These are phyloP conservation scores for Solea senegalensis DNA, from an alignment of 2,113 vertebrate species.

Conservation along the genomic window DNA sequence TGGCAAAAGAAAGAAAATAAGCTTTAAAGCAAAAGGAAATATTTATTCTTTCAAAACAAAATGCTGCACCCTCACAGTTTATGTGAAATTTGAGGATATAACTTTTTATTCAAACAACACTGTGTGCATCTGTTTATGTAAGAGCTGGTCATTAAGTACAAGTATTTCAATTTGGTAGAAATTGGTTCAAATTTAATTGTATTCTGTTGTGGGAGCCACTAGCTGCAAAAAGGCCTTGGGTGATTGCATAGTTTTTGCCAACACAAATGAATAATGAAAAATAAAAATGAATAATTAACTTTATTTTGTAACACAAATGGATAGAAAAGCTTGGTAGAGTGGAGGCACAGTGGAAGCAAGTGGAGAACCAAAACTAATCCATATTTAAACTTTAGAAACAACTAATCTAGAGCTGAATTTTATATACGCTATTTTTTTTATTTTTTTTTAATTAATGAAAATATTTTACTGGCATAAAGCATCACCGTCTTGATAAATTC, in stretches of 20 bases:
- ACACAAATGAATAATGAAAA: conserved; percentile 40
- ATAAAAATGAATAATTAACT: conserved; percentile 42
- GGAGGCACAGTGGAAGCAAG: too few relatives aligned
- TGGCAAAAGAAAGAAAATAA: neutral
- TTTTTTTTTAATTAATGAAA: too few relatives aligned
- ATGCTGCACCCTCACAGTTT: neutral
- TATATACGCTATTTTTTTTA: too few relatives aligned
- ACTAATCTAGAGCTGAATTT: too few relatives aligned
- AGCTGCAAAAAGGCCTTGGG: neutral
- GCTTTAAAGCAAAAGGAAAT: conserved; percentile 13
- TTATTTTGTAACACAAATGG: conserved; percentile 26
- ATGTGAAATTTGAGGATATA: neutral
- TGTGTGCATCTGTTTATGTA: neutral
- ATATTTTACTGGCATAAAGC: too few relatives aligned
- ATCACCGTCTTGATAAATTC: too few relatives aligned
- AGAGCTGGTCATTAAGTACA: conserved; percentile 1
- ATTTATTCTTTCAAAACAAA: conserved; percentile 6
- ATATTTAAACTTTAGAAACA: too few relatives aligned
- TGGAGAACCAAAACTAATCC: too few relatives aligned
- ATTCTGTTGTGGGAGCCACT: neutral
- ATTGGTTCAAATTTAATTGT: conserved; percentile 14
- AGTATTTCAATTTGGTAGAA: conserved; percentile 20
- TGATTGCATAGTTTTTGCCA: conserved; percentile 26
- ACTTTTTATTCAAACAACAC: conserved; percentile 10
- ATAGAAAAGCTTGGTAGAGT: neutral